Evolutionary conservation across 2,113 vertebrate species (phyloP).

Genomic region (Edolisoma coerulescens): DNA sequence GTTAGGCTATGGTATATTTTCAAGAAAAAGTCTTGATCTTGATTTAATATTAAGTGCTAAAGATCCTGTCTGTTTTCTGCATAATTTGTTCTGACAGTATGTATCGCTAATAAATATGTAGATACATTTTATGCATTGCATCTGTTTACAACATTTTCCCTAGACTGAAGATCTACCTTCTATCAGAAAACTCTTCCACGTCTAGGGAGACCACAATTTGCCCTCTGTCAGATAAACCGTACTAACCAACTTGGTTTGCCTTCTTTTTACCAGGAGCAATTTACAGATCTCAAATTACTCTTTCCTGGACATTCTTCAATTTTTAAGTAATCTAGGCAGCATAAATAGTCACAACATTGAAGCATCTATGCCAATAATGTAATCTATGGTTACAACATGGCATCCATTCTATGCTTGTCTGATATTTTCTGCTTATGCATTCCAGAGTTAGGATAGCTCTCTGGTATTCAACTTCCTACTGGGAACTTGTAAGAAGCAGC

Average conservation of each 20-base stretch:
- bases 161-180: neutral
- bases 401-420: neutral
- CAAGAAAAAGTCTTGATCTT: neutral
- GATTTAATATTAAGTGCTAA: neutral
- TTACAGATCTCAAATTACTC: neutral
- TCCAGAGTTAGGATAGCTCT: neutral
- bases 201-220: neutral
- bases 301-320: fast-evolving
- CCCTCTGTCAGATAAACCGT: neutral
- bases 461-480: neutral
- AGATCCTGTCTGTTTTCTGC: neutral
- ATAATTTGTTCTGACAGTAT: neutral
- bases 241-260: neutral
- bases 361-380: neutral
- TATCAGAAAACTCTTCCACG: neutral
- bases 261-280: neutral
- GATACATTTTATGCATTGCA: neutral
- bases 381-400: neutral
- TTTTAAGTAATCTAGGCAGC: neutral
- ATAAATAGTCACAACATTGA: neutral
- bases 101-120: neutral
- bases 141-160: neutral
- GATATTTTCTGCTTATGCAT: neutral
- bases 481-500: neutral
- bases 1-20: neutral